A percentile compares a stretch with the other conserved stretches of the same genome.
phyloP scores from a whole-genome alignment of 2,797 vertebrate species.

The Eremophila alpestris region DNA sequence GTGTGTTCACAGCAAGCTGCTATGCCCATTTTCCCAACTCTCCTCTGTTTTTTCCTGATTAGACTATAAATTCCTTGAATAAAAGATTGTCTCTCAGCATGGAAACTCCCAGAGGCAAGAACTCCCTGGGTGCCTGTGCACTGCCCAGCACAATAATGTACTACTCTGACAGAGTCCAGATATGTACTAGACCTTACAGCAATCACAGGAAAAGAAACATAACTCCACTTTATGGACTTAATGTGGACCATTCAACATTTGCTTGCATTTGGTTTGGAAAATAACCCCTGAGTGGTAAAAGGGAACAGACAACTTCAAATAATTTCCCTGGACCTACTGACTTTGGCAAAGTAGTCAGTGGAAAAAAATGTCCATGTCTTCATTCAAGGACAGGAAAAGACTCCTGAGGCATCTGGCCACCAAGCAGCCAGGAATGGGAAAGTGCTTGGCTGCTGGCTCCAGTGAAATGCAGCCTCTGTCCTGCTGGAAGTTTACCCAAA shows the following conservation, averaged over 20 bases:
- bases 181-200: neutral
- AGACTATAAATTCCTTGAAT: neutral
- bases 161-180: neutral
- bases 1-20: neutral
- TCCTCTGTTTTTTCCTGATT: neutral
- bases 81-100: neutral
- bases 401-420: neutral
- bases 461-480: neutral
- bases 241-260: neutral
- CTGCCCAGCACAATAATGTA: neutral
- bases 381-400: neutral
- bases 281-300: neutral
- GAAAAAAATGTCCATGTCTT: neutral
- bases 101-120: neutral
- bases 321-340: neutral
- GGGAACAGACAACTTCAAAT: neutral
- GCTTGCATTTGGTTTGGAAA: neutral
- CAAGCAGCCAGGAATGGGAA: neutral
- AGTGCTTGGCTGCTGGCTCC: neutral
- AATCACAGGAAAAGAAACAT: neutral
- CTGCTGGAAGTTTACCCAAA: neutral
- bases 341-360: neutral
- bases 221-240: neutral
- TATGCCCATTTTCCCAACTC: neutral
- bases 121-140: neutral